These are phyloP conservation scores for Elanus axillaris DNA, from an alignment of 2,113 vertebrate species.

Conservation along the genomic window DNA sequence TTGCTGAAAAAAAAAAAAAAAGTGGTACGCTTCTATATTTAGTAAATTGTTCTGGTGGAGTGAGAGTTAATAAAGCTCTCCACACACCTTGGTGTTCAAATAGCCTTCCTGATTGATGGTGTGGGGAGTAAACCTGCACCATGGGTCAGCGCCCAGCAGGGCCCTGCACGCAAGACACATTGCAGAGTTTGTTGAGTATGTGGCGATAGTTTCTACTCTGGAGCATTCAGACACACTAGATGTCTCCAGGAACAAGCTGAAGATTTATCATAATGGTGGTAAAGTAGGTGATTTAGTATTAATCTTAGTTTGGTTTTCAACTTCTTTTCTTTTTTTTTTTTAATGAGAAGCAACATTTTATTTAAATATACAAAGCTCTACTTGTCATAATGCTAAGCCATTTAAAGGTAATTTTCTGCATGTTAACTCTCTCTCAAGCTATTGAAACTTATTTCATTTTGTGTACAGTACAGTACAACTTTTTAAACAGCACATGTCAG, in stretches of 20 bases:
- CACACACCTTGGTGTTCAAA: neutral
- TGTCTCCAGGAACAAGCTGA: constrained; percentile 12
- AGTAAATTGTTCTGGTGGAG: neutral
- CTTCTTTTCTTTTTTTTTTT: neutral
- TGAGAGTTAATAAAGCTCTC: constrained; percentile 58
- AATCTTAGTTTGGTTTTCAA: neutral
- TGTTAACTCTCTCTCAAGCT: neutral
- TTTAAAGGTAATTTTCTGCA: neutral
- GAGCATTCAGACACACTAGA: neutral
- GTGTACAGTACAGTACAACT: neutral
- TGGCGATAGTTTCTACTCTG: neutral
- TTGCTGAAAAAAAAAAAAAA: constrained; percentile 24
- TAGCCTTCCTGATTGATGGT: constrained; percentile 45
- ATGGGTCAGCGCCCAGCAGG: neutral
- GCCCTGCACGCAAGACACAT: neutral
- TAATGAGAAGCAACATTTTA: neutral
- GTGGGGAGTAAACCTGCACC: neutral
- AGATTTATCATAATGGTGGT: neutral
- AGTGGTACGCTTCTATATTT: neutral
- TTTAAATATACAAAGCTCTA: neutral
- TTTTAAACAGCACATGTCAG: neutral
- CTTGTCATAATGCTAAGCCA: neutral
- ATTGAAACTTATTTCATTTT: neutral
- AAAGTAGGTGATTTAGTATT: neutral
- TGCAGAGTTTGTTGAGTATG: neutral